Percentiles rank a stretch among this genome's conserved stretches.
Evolutionary conservation across 2,797 vertebrate species (phyloP).

Genomic region (Chiropotes sagulatus): DNA sequence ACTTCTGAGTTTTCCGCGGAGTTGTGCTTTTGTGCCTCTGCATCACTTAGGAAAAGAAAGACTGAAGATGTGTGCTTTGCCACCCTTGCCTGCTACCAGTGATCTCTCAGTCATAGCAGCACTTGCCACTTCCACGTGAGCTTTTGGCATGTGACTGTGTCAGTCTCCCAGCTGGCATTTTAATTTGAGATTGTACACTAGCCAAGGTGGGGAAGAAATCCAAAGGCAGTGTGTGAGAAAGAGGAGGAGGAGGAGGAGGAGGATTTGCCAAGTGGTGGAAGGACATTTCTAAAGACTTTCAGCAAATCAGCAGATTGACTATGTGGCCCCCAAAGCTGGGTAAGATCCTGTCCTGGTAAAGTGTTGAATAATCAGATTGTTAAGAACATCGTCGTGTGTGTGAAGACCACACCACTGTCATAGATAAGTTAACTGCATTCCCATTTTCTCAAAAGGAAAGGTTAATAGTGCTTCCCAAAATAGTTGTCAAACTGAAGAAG

Average conservation of each 20-base stretch:
- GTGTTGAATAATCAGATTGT: not conserved
- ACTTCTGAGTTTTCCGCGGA: not conserved
- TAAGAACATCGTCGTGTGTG: not conserved
- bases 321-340: not conserved
- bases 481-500: conserved; percentile 7
- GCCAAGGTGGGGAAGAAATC: conserved; percentile 38
- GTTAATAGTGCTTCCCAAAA: conserved; percentile 23
- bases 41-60: not conserved
- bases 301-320: not conserved
- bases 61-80: not conserved
- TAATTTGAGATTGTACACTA: conserved; percentile 33
- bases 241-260: not conserved
- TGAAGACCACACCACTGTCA: not conserved
- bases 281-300: not conserved
- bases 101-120: not conserved
- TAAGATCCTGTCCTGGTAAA: not conserved
- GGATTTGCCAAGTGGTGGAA: not conserved
- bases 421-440: conserved; percentile 9
- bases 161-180: conserved; percentile 61
- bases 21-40: not conserved
- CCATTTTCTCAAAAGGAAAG: conserved; percentile 33
- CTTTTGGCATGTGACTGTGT: conserved; percentile 8
- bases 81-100: not conserved
- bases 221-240: conserved; percentile 20
- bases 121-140: conserved; percentile 41